phyloP scores from a whole-genome alignment of 1,140 invertebrate species.

The Drosophila cardini region DNA sequence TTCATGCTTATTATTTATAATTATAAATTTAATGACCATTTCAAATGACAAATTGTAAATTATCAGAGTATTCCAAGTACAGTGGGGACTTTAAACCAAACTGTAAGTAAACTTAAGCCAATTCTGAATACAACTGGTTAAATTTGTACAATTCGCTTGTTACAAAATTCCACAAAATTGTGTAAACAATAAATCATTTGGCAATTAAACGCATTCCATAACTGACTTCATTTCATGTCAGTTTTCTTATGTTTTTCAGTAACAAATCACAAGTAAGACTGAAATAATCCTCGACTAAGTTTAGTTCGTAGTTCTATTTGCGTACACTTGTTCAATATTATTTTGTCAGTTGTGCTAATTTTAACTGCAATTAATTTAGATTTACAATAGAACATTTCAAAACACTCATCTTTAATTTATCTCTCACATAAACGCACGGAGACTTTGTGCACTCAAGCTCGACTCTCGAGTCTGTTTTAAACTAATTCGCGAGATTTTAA shows the following conservation, averaged over 20 bases:
- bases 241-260: neutral
- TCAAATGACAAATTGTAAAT: neutral
- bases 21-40: constrained; percentile 12
- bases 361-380: constrained; percentile 69
- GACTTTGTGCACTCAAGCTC: constrained; percentile 53
- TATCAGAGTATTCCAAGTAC: neutral
- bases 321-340: constrained; percentile 49
- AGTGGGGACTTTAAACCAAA: neutral
- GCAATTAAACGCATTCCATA: neutral
- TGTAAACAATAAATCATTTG: neutral
- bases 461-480: constrained; percentile 41
- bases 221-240: neutral
- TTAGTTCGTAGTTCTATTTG: constrained; percentile 59
- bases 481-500: constrained; percentile 10
- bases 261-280: constrained; percentile 1
- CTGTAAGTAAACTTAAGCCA: neutral
- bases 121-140: neutral
- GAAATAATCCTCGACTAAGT: neutral
- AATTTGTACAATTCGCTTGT: neutral
- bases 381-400: constrained; percentile 43
- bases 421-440: constrained; percentile 2
- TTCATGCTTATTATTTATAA: neutral
- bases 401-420: constrained; percentile 30
- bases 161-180: neutral
- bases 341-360: constrained; percentile 62